Conservation (phyloP, 2,113 vertebrate genomes). For the Nanorana parkeri region DNA sequence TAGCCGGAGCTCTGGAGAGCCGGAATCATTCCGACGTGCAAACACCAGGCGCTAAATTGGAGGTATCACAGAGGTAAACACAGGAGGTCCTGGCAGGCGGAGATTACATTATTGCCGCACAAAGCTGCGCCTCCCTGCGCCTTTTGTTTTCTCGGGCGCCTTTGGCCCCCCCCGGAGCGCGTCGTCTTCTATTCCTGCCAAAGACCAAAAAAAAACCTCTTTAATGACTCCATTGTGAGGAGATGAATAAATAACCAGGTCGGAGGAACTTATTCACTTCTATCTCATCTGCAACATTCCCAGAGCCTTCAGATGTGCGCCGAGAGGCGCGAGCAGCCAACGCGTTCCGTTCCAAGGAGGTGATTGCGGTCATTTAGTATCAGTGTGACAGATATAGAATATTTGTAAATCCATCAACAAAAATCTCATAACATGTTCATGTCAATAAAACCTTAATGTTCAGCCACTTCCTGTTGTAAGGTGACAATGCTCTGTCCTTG, state of each 20-base stretch:
- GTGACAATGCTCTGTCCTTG: too few relatives aligned
- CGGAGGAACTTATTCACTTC: too few relatives aligned
- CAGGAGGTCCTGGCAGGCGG: not conserved
- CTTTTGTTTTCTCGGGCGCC: conserved; percentile 57
- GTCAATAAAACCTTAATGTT: too few relatives aligned
- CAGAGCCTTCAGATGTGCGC: too few relatives aligned
- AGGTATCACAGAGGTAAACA: conserved; percentile 8
- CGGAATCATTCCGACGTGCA: not conserved
- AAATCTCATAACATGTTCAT: too few relatives aligned
- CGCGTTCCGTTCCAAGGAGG: too few relatives aligned
- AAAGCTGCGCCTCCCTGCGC: conserved; percentile 43
- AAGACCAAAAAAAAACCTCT: conserved; percentile 51
- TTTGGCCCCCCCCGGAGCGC: conserved; percentile 38
- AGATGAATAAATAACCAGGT: conserved; percentile 37
- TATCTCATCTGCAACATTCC: too few relatives aligned
- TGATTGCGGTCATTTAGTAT: too few relatives aligned
- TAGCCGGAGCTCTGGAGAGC: not conserved
- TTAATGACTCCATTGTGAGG: conserved; percentile 63
- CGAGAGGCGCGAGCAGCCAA: too few relatives aligned
- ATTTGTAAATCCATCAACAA: too few relatives aligned
- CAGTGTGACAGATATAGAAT: too few relatives aligned
- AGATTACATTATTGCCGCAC: conserved; percentile 19
- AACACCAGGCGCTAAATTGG: not conserved
- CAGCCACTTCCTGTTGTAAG: too few relatives aligned
- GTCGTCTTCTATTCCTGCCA: conserved; percentile 56